phyloP scores from a whole-genome alignment of 2,888 invertebrate genomes.

The Rhodophaea formosa region DNA sequence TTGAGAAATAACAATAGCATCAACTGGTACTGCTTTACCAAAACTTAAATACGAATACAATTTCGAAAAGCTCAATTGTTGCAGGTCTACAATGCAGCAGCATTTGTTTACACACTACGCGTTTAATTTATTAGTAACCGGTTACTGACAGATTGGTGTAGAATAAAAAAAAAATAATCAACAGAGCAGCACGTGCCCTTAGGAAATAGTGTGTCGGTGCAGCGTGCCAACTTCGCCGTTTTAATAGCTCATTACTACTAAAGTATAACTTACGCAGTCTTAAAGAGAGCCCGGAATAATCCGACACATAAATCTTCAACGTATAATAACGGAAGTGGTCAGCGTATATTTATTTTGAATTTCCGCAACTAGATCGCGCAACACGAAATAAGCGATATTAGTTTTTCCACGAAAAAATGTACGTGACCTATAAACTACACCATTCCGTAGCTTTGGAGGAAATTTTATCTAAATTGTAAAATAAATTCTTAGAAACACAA shows the following conservation, averaged over 20 bases:
- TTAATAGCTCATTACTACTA: slow-evolving; percentile 61
- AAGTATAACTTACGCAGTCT: slow-evolving; percentile 52
- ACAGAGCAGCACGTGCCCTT: slow-evolving; percentile 52
- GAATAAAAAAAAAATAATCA: slow-evolving; percentile 22
- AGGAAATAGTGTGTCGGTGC: slow-evolving; percentile 45
- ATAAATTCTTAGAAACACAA: too few relatives aligned
- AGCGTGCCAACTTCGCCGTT: slow-evolving; percentile 57
- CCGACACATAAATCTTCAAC: slow-evolving; percentile 47
- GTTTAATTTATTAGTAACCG: neutral
- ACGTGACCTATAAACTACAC: neutral
- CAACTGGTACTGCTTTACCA: slow-evolving; percentile 25
- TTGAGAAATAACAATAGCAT: slow-evolving; percentile 20
- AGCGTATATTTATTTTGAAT: slow-evolving; percentile 42
- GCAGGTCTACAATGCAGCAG: neutral
- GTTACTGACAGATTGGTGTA: neutral
- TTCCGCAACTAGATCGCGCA: slow-evolving; percentile 37
- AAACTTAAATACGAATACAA: neutral
- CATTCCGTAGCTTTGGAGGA: neutral
- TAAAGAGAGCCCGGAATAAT: slow-evolving; percentile 54
- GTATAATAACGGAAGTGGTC: slow-evolving; percentile 46
- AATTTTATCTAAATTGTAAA: neutral
- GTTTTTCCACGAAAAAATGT: neutral
- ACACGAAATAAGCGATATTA: slow-evolving; percentile 26
- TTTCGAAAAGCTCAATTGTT: neutral
- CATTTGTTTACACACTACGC: neutral